Evolutionary conservation across 2,797 vertebrate species (phyloP), one percentile per base, ranked within the genome.

Genomic region (Amphiprion clarkii): DNA sequence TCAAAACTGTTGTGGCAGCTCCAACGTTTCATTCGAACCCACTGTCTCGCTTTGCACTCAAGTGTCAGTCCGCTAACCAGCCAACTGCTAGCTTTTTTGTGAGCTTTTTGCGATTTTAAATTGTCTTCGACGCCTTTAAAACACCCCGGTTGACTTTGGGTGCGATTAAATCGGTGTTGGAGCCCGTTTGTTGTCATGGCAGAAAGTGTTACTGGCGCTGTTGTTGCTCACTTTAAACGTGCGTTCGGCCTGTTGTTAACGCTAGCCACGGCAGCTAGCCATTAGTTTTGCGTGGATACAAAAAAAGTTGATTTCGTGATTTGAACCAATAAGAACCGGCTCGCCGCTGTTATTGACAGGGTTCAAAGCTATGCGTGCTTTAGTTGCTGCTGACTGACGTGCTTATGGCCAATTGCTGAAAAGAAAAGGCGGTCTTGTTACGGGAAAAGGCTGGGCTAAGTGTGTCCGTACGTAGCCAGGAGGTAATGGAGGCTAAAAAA

Each of bases 401-500:
- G 71, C 66, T 3, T 27, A 0, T 16, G 71, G 67, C 95, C 94
- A 95, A 94, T 95, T 23, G 69, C 48, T 61, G 76, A 12, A 25
- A 25, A 76, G 60, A 56, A 62, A 71, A 91, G 95, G 94, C 92
- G 93, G 94, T 90, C 89, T 88, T 83, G 83, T 95, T 95, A 93
- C 95, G 94, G 95, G 95, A 96, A 96, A 91, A 92, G 95, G 94
- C 92, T 57, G 94, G 88, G 88, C 90, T 79, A 88, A 79, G 60
- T 73, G 40, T 79, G 72, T 67, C 64, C 62, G 76, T 82, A 71
- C 74, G 44, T 81, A 88, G 86, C 84, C 86, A 87, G 83, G 64
- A 85, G 73, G 83, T 88, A 92, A 92, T 90, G 87, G 90, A 88
- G 85, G 79, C 86, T 84, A 75, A 78, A 89, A 85, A 74, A 83